Conservation (phyloP, 2,888 invertebrate genomes). For the Parnassius mnemosyne region DNA sequence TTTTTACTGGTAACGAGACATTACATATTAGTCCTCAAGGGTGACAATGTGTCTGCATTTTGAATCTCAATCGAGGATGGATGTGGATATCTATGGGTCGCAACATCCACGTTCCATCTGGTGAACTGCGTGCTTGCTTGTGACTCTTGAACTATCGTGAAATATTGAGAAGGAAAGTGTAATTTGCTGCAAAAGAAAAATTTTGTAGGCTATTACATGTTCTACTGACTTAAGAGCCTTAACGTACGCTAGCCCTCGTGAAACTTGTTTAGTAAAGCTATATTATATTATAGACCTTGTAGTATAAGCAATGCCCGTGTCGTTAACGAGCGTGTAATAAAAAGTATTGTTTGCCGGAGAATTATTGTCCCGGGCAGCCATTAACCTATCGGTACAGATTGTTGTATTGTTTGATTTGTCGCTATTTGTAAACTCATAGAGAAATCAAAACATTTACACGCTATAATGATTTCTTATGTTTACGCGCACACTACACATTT, state of each 20-base stretch:
- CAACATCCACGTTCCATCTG: too few relatives aligned
- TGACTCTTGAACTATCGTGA: too few relatives aligned
- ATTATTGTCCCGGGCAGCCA: conserved; percentile 12
- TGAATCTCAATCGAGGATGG: too few relatives aligned
- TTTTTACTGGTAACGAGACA: too few relatives aligned
- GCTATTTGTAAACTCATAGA: conserved; percentile 11
- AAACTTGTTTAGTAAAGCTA: conserved; percentile 2
- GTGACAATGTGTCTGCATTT: too few relatives aligned
- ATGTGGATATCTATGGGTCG: too few relatives aligned
- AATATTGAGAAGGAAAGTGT: too few relatives aligned
- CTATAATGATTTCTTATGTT: too few relatives aligned
- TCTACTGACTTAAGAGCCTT: background rate
- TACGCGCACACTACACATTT: too few relatives aligned
- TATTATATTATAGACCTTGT: background rate
- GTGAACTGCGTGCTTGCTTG: too few relatives aligned
- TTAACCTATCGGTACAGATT: conserved; percentile 11
- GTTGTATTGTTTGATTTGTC: conserved; percentile 15
- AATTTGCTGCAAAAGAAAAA: too few relatives aligned
- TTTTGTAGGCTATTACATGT: background rate
- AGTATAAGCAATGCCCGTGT: conserved; percentile 31
- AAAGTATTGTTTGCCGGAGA: conserved; percentile 31
- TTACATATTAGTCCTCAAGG: too few relatives aligned
- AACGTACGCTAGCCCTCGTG: conserved; percentile 1
- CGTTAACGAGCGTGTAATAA: conserved; percentile 33
- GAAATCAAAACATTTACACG: background rate